phyloP scores from a whole-genome alignment of 2,113 vertebrate genomes.

The Semnornis frantzii region DNA sequence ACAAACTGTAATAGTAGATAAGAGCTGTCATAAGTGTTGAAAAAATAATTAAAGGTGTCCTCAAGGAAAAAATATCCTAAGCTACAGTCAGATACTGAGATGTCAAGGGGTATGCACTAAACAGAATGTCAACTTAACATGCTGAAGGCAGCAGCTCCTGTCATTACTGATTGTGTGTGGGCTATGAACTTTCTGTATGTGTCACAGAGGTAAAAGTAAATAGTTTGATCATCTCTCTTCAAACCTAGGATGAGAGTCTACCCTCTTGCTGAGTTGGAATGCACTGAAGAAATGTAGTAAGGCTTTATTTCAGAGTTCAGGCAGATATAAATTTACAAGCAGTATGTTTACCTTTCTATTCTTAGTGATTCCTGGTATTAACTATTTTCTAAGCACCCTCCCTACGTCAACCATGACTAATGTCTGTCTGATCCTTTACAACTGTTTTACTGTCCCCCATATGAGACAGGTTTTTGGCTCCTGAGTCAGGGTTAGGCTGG shows the following conservation, averaged over 20 bases:
- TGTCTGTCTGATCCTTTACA: slow-evolving; percentile 42
- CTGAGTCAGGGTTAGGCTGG: background rate
- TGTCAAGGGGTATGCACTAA: background rate
- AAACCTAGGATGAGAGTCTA: background rate
- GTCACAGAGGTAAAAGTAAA: slow-evolving; percentile 2
- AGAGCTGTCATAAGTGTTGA: slow-evolving; percentile 2
- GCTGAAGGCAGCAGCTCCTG: slow-evolving; percentile 42
- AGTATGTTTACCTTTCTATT: slow-evolving; percentile 50
- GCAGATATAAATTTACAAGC: background rate
- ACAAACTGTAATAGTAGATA: slow-evolving; percentile 13
- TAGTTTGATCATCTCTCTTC: background rate
- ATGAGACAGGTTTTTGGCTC: slow-evolving; percentile 35
- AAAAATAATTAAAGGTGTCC: slow-evolving; percentile 24
- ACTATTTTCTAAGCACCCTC: background rate
- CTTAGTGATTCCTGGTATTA: background rate
- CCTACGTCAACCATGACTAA: background rate
- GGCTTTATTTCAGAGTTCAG: background rate
- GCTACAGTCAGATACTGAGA: background rate
- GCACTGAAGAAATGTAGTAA: background rate
- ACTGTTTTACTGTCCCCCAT: slow-evolving; percentile 26
- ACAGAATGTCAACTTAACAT: background rate
- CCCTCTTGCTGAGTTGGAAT: background rate
- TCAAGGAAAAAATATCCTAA: background rate
- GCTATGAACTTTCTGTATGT: background rate
- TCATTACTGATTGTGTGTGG: background rate